A percentile compares a stretch with the other conserved stretches of the same genome.
These are phyloP conservation scores for Esox lucius DNA, from an alignment of 2,797 vertebrate species.

Conservation along the genomic window DNA sequence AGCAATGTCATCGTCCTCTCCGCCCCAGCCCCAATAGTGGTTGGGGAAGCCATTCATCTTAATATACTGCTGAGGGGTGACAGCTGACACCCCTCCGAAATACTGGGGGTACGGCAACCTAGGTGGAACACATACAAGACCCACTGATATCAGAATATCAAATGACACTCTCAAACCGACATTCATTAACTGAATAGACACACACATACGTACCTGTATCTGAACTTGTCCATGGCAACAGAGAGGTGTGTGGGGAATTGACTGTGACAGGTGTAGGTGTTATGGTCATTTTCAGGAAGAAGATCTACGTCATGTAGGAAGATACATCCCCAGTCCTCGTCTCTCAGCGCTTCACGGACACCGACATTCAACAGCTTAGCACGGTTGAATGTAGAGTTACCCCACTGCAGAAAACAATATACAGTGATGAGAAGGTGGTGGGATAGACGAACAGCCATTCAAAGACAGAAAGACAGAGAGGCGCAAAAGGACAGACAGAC, in stretches of 20 bases:
- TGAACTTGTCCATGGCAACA: slow-evolving; percentile 95
- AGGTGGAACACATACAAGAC: slow-evolving; percentile 33
- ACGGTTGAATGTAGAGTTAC: slow-evolving; percentile 91
- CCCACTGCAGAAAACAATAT: slow-evolving; percentile 73
- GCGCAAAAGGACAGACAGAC: neutral
- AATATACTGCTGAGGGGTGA: slow-evolving; percentile 95
- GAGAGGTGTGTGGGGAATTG: slow-evolving; percentile 91
- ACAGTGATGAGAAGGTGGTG: neutral
- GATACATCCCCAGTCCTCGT: slow-evolving; percentile 94
- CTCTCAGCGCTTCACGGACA: slow-evolving; percentile 89
- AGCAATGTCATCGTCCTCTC: slow-evolving; percentile 95
- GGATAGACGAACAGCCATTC: neutral
- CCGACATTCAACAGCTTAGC: slow-evolving; percentile 95
- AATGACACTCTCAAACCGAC: neutral
- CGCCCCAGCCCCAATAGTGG: slow-evolving; percentile 97
- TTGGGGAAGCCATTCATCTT: slow-evolving; percentile 98
- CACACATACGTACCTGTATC: slow-evolving; percentile 78
- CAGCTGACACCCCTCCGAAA: slow-evolving; percentile 92
- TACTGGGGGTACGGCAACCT: slow-evolving; percentile 94
- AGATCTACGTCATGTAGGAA: slow-evolving; percentile 94
- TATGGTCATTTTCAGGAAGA: slow-evolving; percentile 95
- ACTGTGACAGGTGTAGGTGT: slow-evolving; percentile 91
- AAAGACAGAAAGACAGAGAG: neutral
- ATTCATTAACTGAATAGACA: slow-evolving; percentile 1
- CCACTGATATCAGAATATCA: neutral